Percentiles rank a stretch among this genome's conserved stretches.
Evolutionary conservation across 2,888 invertebrate genomes (phyloP).

Genomic region (Pollenia angustigena): DNA sequence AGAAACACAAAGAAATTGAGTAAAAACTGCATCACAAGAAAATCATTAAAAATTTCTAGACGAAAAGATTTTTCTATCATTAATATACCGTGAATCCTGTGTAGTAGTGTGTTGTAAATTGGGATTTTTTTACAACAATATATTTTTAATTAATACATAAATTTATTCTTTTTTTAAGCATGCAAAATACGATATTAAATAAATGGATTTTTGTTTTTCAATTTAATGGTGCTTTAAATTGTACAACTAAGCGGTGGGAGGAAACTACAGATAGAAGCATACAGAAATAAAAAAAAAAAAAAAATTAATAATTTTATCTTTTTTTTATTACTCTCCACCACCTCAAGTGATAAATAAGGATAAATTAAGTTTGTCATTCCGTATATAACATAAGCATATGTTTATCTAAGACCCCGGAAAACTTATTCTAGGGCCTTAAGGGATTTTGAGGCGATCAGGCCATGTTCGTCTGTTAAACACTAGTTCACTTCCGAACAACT

Average conservation of each 20-base stretch:
- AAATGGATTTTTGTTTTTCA: slow-evolving; percentile 11
- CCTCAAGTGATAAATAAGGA: too few relatives aligned
- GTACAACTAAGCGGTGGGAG: neutral
- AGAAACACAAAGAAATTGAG: slow-evolving; percentile 29
- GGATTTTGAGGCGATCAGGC: too few relatives aligned
- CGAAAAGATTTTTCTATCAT: slow-evolving; percentile 68
- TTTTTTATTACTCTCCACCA: too few relatives aligned
- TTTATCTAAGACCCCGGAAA: too few relatives aligned
- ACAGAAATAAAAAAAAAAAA: too few relatives aligned
- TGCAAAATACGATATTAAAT: slow-evolving; percentile 13
- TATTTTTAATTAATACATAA: slow-evolving; percentile 55
- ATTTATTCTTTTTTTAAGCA: slow-evolving; percentile 28
- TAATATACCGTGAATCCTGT: slow-evolving; percentile 66
- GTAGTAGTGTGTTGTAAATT: slow-evolving; percentile 64
- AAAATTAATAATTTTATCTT: too few relatives aligned
- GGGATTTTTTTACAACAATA: neutral
- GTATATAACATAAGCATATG: too few relatives aligned
- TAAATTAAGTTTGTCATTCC: too few relatives aligned
- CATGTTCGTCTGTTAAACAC: too few relatives aligned
- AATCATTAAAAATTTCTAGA: slow-evolving; percentile 73
- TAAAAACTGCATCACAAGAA: slow-evolving; percentile 56
- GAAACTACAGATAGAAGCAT: neutral
- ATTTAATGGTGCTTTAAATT: slow-evolving; percentile 10
- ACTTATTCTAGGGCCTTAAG: too few relatives aligned
- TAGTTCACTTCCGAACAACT: too few relatives aligned